Evolutionary conservation across 1,140 invertebrate genomes (phyloP), one percentile per base, ranked within the genome.

Genomic region (Aphaenogaster floridana): DNA sequence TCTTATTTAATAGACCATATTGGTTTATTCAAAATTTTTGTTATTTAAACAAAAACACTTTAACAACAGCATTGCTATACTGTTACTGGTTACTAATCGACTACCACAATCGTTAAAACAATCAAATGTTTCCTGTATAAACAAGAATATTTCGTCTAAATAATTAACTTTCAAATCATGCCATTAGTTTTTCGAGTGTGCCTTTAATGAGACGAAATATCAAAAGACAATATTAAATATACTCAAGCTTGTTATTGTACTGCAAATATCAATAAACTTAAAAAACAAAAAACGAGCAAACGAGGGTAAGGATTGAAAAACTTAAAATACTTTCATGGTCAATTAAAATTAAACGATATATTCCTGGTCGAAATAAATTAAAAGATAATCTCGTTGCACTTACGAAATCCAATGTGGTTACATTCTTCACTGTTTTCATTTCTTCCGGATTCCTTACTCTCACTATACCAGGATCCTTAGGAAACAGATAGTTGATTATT

Each of bases 391-490:
- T n/a, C 4, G 3, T 21, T 42, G 4, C 13, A 81, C 78, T 81
- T 81, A 81, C 78, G 9, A 81, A 81, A 42, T 81, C 78, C 15
- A 81, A 59, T 28, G 36, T 69, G 1, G 34, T 57, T 39, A 57
- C 78, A 15, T 28, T 34, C 3, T 42, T 42, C 1, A 1, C 2
- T 48, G 8, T 52, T 34, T 5, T 34, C 1, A 21, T 15, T 34
- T 81, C 48, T 9, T 57, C 78, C 36, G 48, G 21, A 0, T 54
- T 69, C 1, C 36, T 81, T 17, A 81, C 48, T 42, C 78, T 81
- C 8, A 42, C 7, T 81, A 81, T 11, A 42, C 1, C 0, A 15
- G 21, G 34, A 13, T 54, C 5, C 2, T 81, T 69, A 28, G 78
- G 48, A 13, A 81, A 81, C 0, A 69, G 4, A 69, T 28, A 57